Evolutionary conservation across 2,113 vertebrate species (phyloP).

Genomic region (Sylvietta virens): DNA sequence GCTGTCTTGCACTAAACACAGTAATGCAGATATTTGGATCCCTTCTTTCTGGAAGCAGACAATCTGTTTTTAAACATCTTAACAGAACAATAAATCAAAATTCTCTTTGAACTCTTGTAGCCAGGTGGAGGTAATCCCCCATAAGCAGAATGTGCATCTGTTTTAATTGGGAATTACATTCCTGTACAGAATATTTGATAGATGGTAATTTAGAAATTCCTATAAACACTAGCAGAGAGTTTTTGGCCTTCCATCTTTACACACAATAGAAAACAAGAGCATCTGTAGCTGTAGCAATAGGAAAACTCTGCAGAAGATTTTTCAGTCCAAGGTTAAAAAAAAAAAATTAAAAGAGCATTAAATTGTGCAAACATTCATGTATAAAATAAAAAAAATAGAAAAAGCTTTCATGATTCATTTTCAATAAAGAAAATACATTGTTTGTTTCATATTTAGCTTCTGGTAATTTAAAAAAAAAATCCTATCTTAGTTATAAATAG

Average conservation of each 20-base stretch:
- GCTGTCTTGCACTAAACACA: background rate
- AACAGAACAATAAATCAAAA: background rate
- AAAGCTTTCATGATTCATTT: background rate
- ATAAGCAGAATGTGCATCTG: background rate
- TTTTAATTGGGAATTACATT: background rate
- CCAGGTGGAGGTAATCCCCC: background rate
- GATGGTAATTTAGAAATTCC: background rate
- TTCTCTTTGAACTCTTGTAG: background rate
- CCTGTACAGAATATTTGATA: rapidly evolving
- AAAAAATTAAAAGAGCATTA: background rate
- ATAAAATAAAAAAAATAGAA: background rate
- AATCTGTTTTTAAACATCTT: background rate
- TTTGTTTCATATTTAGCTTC: background rate
- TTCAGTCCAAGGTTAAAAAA: background rate
- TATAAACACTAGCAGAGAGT: background rate
- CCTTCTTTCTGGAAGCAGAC: background rate
- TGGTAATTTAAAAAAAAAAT: background rate
- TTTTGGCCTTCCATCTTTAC: background rate
- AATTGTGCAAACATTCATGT: background rate
- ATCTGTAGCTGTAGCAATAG: background rate
- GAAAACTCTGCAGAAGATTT: background rate
- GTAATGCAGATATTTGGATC: background rate
- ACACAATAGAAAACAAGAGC: background rate
- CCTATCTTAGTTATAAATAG: background rate
- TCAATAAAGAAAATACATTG: background rate